Conservation (phyloP, 2,888 invertebrate species). For the Pasiphila rectangulata region DNA sequence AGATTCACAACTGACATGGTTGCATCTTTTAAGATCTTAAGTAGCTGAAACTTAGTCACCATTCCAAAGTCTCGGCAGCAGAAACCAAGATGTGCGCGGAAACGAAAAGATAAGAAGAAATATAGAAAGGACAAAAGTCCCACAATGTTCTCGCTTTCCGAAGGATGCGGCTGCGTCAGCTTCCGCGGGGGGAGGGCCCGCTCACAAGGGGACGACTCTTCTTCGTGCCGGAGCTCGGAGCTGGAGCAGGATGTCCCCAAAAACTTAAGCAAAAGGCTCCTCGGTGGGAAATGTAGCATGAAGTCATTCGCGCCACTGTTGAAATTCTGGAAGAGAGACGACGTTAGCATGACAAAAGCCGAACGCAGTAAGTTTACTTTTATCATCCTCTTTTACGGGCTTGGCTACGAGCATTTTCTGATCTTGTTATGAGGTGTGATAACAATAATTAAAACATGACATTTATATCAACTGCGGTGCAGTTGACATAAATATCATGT, state of each 20-base stretch:
- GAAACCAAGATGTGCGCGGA: conserved; percentile 69
- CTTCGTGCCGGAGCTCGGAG: conserved; percentile 75
- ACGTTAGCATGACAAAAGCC: conserved; percentile 88
- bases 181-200: conserved; percentile 65
- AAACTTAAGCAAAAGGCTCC: conserved; percentile 57
- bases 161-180: conserved; percentile 75
- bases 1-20: conserved; percentile 41
- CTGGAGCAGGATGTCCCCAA: conserved; percentile 74
- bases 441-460: no score
- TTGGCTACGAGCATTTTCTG: no score
- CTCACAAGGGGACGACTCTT: conserved; percentile 69
- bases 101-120: conserved; percentile 74
- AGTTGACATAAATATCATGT: no score
- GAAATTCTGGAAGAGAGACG: conserved; percentile 84
- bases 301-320: conserved; percentile 83
- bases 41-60: conserved; percentile 27
- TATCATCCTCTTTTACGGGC: background rate
- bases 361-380: conserved; percentile 84
- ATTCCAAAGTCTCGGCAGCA: conserved; percentile 71
- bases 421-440: no score
- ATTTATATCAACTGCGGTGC: no score
- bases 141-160: conserved; percentile 73
- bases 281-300: conserved; percentile 73
- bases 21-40: conserved; percentile 10
- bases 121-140: conserved; percentile 70